phyloP scores from a whole-genome alignment of 2,113 vertebrate genomes.

The Marmota monax region DNA sequence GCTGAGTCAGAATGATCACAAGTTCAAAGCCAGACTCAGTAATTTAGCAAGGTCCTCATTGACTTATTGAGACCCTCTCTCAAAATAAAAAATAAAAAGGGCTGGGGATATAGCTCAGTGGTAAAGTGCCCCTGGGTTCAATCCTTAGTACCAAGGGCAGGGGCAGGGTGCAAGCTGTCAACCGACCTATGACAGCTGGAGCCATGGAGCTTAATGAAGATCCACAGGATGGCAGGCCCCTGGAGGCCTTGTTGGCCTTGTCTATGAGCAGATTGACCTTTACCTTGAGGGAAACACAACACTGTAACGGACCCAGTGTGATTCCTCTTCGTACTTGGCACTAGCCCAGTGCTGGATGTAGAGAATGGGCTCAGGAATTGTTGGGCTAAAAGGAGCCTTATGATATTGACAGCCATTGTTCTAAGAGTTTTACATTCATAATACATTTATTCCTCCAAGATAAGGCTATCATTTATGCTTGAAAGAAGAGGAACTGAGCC shows the following conservation, averaged over 20 bases:
- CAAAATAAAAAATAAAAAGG: no score
- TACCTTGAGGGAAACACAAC: not conserved
- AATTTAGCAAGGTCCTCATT: no score
- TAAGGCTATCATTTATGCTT: not conserved
- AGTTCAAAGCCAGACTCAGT: no score
- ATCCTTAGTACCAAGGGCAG: no score
- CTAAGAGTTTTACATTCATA: not conserved
- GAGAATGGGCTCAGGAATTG: not conserved
- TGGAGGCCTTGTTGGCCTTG: not conserved
- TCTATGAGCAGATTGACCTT: not conserved
- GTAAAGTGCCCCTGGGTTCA: no score
- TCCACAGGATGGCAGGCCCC: not conserved
- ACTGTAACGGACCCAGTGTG: not conserved
- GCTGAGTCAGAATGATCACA: no score
- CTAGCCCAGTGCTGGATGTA: not conserved
- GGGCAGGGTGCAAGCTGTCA: not conserved
- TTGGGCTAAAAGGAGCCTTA: slow-evolving; percentile 27
- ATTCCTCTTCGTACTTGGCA: not conserved
- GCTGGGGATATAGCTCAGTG: no score
- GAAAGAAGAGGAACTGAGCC: slow-evolving; percentile 37
- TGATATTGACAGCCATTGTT: not conserved
- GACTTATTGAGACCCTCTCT: no score
- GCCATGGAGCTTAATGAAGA: no score
- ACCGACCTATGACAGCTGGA: not conserved
- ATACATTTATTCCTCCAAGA: slow-evolving; percentile 42